A percentile compares a stretch with the other conserved stretches of the same genome.
phyloP scores from a whole-genome alignment of 1,140 invertebrate genomes.

The Oryzaephilus surinamensis region DNA sequence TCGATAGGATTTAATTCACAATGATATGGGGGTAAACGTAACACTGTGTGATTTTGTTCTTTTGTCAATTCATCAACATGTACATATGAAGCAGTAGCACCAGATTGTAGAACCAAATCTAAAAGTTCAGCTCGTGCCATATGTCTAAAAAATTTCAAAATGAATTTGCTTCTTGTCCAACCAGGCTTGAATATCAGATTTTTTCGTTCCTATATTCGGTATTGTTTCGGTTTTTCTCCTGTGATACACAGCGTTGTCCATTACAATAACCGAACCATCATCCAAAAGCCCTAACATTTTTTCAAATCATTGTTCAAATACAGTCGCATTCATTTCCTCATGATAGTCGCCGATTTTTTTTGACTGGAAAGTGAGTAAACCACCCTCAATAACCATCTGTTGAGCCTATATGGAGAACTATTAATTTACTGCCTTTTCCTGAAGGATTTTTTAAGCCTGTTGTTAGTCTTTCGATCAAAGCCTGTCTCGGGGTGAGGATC shows the following conservation, averaged over 20 bases:
- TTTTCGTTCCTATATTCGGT: slow-evolving; percentile 5
- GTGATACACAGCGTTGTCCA: slow-evolving; percentile 27
- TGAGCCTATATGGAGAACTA: slow-evolving; percentile 25
- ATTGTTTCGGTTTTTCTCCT: slow-evolving; percentile 18
- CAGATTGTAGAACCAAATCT: too few species aligned
- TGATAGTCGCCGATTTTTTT: slow-evolving; percentile 8
- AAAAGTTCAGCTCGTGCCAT: too few species aligned
- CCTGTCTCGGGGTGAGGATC: slow-evolving; percentile 13
- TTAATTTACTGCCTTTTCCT: slow-evolving; percentile 26
- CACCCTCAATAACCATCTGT: slow-evolving; percentile 17
- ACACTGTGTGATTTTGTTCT: slow-evolving; percentile 3
- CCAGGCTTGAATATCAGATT: too few species aligned
- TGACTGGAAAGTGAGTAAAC: slow-evolving; percentile 6
- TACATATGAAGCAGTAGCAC: neutral
- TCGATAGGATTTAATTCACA: slow-evolving; percentile 3
- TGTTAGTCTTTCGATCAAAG: slow-evolving; percentile 22
- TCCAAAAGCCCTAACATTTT: slow-evolving; percentile 20
- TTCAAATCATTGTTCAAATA: slow-evolving; percentile 23
- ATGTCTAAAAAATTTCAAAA: too few species aligned
- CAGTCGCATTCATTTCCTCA: slow-evolving; percentile 5
- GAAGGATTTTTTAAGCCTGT: slow-evolving; percentile 29
- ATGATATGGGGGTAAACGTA: neutral
- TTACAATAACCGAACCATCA: slow-evolving; percentile 22
- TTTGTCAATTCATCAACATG: slow-evolving; percentile 7
- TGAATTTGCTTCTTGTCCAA: too few species aligned